A percentile compares a stretch with the other conserved stretches of the same genome.
Evolutionary conservation across 2,113 vertebrate species (phyloP).

Genomic region (Indicator maculatus): DNA sequence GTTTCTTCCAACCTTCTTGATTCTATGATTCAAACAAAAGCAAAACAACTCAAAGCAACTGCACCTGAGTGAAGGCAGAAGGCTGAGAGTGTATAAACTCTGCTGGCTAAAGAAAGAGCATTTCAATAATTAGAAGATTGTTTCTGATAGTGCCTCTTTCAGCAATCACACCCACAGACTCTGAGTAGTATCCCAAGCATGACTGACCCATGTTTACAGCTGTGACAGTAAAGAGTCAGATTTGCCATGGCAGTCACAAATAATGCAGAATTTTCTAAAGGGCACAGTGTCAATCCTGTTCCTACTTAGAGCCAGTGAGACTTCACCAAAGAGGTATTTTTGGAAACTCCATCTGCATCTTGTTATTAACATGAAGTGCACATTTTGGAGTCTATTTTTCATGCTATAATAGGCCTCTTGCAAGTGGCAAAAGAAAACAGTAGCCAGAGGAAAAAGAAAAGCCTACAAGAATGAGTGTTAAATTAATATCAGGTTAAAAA

Average conservation of each 20-base stretch:
- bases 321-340: background rate
- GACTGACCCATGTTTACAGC: rapidly evolving
- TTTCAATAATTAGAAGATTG: background rate
- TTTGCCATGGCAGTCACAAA: background rate
- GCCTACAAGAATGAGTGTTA: background rate
- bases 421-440: background rate
- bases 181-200: rapidly evolving
- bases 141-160: background rate
- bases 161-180: background rate
- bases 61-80: background rate
- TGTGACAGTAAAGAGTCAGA: background rate
- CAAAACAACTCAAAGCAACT: background rate
- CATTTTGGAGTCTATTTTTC: background rate
- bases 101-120: background rate
- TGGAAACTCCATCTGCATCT: background rate
- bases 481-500: background rate
- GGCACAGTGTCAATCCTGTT: background rate
- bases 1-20: too few relatives aligned
- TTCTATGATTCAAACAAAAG: too few relatives aligned
- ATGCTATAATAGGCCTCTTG: background rate
- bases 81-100: background rate
- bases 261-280: background rate
- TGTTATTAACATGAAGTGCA: background rate
- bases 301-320: background rate
- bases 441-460: background rate